Base-by-base conservation (phyloP, 2,888 invertebrate species). In the Sarcophaga rosellei region DNA sequence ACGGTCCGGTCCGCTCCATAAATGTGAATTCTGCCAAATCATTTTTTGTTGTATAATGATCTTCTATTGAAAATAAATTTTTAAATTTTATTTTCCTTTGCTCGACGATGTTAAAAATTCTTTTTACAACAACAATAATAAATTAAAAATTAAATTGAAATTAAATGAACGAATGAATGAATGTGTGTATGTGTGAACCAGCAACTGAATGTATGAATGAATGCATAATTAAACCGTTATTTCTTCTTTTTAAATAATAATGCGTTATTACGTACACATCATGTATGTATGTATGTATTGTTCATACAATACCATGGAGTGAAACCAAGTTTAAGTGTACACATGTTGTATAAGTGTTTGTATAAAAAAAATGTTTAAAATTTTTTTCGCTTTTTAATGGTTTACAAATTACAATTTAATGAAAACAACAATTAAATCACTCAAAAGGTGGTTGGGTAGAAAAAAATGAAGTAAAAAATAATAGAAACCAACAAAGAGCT, bases 351-450 rank as follows among this genome's bases (percentile, higher is more conserved):
- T 57, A n/a, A 57, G 6, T 17, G 20, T 57, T 23, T 17, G 3
- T 70, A n/a, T 70, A 25, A 4, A 61, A 20, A n/a, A 12, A 35
- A 12, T 68, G 21, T 73, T 73, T 68, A 57, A 12, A 21, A 15
- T 73, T 73, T 78, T 10, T 8, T 35, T 76, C 23, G 21, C 44
- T 68, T 78, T 74, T 83, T 86, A 78, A 86, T 78, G 81, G 74
- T 74, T 78, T 70, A 84, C 84, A 86, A 84, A 86, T 84, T 81
- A 81, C 84, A 81, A 81, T 86, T 86, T 81, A 86, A 86, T 86
- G 84, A 86, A 86, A 84, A 81, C 86, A 86, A 81, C 84, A 84
- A 86, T 86, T 86, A 86, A 84, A 86, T 84, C 74, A 78, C 69
- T 81, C 66, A 73, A 84, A 84, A 81, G 53, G 17, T 53, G 53